These are phyloP conservation scores for Emydura subglobosa DNA, from an alignment of 2,113 vertebrate genomes.

Conservation along the genomic window DNA sequence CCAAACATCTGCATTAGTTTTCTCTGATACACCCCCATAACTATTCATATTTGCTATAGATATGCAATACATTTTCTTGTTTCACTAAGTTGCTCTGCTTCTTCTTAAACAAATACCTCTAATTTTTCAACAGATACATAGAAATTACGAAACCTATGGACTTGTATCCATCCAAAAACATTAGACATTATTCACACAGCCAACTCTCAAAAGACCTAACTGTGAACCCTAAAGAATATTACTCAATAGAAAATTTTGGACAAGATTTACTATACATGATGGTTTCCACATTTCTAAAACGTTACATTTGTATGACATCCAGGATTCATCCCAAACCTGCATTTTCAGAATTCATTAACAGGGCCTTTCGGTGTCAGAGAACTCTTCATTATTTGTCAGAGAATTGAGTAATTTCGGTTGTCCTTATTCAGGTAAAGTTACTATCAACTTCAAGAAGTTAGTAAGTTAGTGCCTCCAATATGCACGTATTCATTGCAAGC, in stretches of 20 bases:
- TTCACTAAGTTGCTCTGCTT: conserved; percentile 54
- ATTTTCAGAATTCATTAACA: conserved; percentile 45
- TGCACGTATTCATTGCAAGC: background rate
- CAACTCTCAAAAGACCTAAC: conserved; percentile 52
- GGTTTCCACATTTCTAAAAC: conserved; percentile 63
- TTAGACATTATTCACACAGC: conserved; percentile 47
- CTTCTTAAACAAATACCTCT: conserved; percentile 60
- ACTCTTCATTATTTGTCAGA: conserved; percentile 12
- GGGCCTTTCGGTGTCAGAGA: background rate
- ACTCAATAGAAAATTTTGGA: conserved; percentile 45
- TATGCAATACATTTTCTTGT: conserved; percentile 61
- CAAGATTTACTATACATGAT: conserved; percentile 54
- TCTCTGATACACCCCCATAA: conserved; percentile 44
- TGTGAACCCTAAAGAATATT: conserved; percentile 38
- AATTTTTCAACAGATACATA: conserved; percentile 61
- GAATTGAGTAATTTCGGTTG: background rate
- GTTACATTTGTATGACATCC: conserved; percentile 63
- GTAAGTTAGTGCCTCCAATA: background rate
- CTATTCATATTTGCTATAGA: conserved; percentile 54
- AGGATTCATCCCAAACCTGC: conserved; percentile 30
- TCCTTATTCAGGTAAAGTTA: conserved; percentile 24
- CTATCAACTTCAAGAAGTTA: conserved; percentile 40
- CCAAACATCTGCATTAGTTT: conserved; percentile 67
- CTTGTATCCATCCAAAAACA: conserved; percentile 56
- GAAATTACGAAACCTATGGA: conserved; percentile 56